Evolutionary conservation across 2,113 vertebrate genomes (phyloP).

Genomic region (Chitala chitala): DNA sequence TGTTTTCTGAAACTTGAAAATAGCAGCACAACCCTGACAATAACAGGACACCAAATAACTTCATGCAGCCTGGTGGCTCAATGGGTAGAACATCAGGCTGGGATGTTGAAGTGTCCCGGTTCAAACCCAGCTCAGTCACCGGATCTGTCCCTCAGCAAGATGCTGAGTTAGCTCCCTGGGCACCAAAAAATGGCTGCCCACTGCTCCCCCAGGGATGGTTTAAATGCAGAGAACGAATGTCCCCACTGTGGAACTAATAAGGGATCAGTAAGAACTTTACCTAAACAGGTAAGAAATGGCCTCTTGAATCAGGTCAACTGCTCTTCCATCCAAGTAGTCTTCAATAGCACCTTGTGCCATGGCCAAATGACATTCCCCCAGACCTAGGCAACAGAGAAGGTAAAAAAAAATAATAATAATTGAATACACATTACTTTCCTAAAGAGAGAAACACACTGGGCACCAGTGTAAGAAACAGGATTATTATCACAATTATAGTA

Average conservation of each 20-base stretch:
- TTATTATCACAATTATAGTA: too few species aligned
- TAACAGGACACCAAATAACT: background rate
- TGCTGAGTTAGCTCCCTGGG: too few species aligned
- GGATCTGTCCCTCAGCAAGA: too few species aligned
- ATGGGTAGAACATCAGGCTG: too few species aligned
- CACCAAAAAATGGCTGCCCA: too few species aligned
- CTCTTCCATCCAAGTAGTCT: constrained; percentile 82
- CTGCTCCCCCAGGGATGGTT: too few species aligned
- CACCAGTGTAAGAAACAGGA: too few species aligned
- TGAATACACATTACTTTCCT: constrained; percentile 12
- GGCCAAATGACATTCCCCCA: constrained; percentile 86
- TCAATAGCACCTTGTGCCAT: constrained; percentile 74
- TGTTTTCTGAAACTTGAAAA: too few species aligned
- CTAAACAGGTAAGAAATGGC: constrained; percentile 81
- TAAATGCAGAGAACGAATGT: background rate
- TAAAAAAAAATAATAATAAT: background rate
- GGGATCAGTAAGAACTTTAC: constrained; percentile 62
- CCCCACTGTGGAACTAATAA: background rate
- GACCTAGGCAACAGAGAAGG: constrained; percentile 60
- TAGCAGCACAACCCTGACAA: background rate
- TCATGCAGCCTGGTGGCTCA: too few species aligned
- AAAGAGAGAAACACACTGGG: too few species aligned
- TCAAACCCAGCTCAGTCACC: too few species aligned
- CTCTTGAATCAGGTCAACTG: constrained; percentile 75
- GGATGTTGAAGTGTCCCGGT: too few species aligned